Conservation (phyloP, 1,140 invertebrate genomes). For the Drosophila serrata region DNA sequence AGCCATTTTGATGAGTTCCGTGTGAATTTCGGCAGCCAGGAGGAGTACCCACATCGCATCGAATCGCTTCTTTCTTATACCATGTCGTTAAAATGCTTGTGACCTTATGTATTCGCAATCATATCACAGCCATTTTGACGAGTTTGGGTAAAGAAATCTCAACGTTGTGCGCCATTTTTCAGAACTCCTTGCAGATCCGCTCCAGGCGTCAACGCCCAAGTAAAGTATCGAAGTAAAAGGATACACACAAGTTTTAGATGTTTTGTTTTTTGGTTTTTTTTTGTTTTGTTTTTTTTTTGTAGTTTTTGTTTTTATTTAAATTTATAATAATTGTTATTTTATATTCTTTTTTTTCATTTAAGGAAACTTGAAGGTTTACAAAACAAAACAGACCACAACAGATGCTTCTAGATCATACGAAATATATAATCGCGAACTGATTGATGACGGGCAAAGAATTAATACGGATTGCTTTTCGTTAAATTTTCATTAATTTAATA, state of each 20-base stretch:
- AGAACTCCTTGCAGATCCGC: background rate
- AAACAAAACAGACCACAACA: slow-evolving; percentile 84
- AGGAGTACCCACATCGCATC: background rate
- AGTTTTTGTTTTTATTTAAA: slow-evolving; percentile 77
- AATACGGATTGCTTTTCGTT: slow-evolving; percentile 64
- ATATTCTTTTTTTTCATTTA: slow-evolving; percentile 75
- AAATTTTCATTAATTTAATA: slow-evolving; percentile 47
- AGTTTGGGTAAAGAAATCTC: slow-evolving; percentile 85
- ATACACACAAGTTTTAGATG: slow-evolving; percentile 63
- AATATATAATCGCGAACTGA: slow-evolving; percentile 76
- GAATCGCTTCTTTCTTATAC: slow-evolving; percentile 75
- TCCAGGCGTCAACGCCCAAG: slow-evolving; percentile 22
- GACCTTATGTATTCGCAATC: slow-evolving; percentile 74
- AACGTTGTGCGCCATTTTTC: slow-evolving; percentile 42
- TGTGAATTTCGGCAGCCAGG: slow-evolving; percentile 41
- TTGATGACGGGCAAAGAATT: slow-evolving; percentile 71
- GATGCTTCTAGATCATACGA: slow-evolving; percentile 77
- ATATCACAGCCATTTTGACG: slow-evolving; percentile 86
- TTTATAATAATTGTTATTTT: slow-evolving; percentile 80
- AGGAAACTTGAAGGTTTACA: slow-evolving; percentile 83
- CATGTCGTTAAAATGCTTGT: slow-evolving; percentile 85
- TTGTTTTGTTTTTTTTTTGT: slow-evolving; percentile 61
- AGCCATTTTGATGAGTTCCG: slow-evolving; percentile 85
- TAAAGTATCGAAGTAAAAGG: slow-evolving; percentile 26
- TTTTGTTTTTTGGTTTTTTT: slow-evolving; percentile 67